Base-by-base conservation (phyloP, 2,888 invertebrate species). In the Perdita meconis region DNA sequence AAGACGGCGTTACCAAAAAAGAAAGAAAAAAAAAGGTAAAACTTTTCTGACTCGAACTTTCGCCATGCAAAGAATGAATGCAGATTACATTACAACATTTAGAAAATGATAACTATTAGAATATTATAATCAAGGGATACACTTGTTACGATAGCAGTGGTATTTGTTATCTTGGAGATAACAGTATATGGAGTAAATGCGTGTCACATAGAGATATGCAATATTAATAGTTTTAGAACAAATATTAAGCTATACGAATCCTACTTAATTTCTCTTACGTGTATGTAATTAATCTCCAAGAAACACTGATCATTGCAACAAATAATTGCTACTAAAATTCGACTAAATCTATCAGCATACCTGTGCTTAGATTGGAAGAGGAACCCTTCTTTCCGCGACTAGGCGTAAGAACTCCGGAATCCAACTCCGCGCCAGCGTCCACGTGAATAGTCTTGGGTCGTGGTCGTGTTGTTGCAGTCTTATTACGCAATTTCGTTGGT, bases 391-490 rank as follows among this genome's bases (percentile, higher is more conserved):
- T 96, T 69, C 95, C 95, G 85, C 95, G 93, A 92, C 95, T 95
- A 76, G 95, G 94, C 78, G 95, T 94, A 82, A 96, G 94, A 92
- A 95, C 95, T 76, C 96, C 96, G 89, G 96, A 96, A 78, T 96
- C 96, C 84, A 96, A 94, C 89, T 96, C 96, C 61, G 96, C 94
- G 65, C 96, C 95, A 89, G 96, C 95, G 92, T 97, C 97, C 79
- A 97, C 97, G 91, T 98, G 97, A 80, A 98, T 97, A 51, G 97
- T 98, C 93, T 97, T 97, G 60, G 97, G 97, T 36, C 97, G 94
- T 51, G 97, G 97, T 80, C 97, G 95, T 69, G 92, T 91, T 24
- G 94, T 93, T 60, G 89, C 77, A 61, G 94, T 93, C 92, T 95
- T 95, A 77, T 94, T 93, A 84, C 96, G 93, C 93, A 96, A 93